Evolutionary conservation across 2,888 invertebrate genomes (phyloP), one percentile per base, ranked within the genome.

Genomic region (Sinohyriopsis cumingii): DNA sequence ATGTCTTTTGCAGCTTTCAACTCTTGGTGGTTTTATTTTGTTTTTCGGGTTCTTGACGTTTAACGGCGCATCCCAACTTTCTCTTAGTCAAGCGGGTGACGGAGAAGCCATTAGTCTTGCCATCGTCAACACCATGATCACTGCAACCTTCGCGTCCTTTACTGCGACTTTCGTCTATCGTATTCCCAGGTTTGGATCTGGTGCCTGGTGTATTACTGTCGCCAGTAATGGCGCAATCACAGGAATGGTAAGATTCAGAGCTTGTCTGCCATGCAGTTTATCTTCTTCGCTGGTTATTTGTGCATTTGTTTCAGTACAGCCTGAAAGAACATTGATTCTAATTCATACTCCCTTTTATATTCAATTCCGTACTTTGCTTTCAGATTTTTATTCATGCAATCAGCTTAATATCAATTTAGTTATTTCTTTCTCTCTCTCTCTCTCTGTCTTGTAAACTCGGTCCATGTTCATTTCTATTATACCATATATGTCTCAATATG

Each of bases 11-110:
- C 64, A 92, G 91, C 85, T 92, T 72, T 88, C 90, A 15, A 91
- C 91, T 54, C 80, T 92, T 57, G 92, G 92, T 12, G 91, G 91
- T 1, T 90, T 92, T 82, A 90, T 92, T 65, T 85, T 92, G 60
- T 86, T 92, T 72, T 90, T 91, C 71, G 92, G 92, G 18, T 92
- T 92, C 84, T 83, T 92, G 65, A 91, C 92, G 5, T 92, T 92
- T 87, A 92, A 92, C 79, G 92, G 91, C 9, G 92, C 90, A 5
- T 91, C 91, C 0, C 80, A 89, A 77, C 89, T 89, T 1, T 86
- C 87, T 75, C 90, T 91, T 71, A 87, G 90, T 33, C 78, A 85
- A 19, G 80, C 83, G 0, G 90, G 91, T 12, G 91, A 90, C 74
- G 90, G 91, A 0, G 84, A 80, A 7, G 81, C 85, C 6, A 88